Percentiles rank a stretch among this genome's conserved stretches.
These are phyloP conservation scores for Amphiprion percula DNA, from an alignment of 2,113 vertebrate species.

Conservation along the genomic window DNA sequence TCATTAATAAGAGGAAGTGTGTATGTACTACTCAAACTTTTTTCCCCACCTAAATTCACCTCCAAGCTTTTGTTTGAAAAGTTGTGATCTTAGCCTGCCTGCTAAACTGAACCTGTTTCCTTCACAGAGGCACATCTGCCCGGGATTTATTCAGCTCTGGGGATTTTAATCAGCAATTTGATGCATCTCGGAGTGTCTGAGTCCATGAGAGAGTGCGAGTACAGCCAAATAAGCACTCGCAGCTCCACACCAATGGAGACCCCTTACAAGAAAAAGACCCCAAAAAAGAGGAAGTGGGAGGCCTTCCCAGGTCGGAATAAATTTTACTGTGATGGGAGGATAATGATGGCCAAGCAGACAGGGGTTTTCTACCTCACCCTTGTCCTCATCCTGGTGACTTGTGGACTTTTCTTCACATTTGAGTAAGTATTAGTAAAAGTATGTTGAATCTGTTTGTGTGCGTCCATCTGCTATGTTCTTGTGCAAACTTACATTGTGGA, in stretches of 20 bases:
- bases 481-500: conserved; percentile 24
- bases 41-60: background rate
- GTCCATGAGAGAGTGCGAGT: conserved; percentile 98
- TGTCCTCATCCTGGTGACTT: conserved; percentile 95
- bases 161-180: conserved; percentile 51
- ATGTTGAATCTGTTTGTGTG: background rate
- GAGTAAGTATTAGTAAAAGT: conserved; percentile 90
- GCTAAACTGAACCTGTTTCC: conserved; percentile 32
- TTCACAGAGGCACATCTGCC: conserved; percentile 65
- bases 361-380: conserved; percentile 99
- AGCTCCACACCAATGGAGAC: conserved; percentile 98
- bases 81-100: background rate
- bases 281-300: conserved; percentile 94
- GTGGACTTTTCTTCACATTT: conserved; percentile 99
- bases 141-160: conserved; percentile 59
- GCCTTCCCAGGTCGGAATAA: conserved; percentile 97
- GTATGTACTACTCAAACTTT: conserved; percentile 44
- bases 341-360: conserved; percentile 99
- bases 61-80: background rate
- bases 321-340: conserved; percentile 96
- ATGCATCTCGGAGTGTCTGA: conserved; percentile 96
- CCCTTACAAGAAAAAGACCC: conserved; percentile 92
- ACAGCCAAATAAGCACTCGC: conserved; percentile 97
- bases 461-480: conserved; percentile 9
- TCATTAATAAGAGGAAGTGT: conserved; percentile 48